phyloP scores from a whole-genome alignment of 2,113 vertebrate genomes.

The Athene cunicularia region DNA sequence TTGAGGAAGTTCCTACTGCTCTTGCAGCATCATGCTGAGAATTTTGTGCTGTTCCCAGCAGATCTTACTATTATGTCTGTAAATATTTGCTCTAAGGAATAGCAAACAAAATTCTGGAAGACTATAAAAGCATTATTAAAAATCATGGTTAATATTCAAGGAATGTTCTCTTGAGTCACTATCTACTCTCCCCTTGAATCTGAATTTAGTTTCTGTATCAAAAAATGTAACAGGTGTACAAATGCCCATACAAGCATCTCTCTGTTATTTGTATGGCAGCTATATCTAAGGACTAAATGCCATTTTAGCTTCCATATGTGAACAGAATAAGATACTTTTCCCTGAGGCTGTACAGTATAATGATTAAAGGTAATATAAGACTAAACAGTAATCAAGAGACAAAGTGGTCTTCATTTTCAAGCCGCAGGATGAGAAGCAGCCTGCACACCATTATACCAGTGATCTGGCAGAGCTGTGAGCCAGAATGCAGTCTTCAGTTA shows the following conservation, averaged over 20 bases:
- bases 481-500: not conserved
- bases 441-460: not conserved
- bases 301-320: not conserved
- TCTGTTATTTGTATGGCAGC: not conserved
- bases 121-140: not conserved
- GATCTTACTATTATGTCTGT: constrained; percentile 45
- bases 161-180: not conserved
- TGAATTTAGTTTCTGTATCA: not conserved
- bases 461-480: not conserved
- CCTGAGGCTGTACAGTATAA: not conserved
- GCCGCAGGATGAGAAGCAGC: not conserved
- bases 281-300: not conserved
- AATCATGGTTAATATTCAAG: not conserved
- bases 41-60: constrained; percentile 51
- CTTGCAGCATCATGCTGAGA: not conserved
- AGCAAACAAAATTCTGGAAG: constrained; percentile 26
- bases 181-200: not conserved
- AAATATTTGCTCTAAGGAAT: constrained; percentile 56
- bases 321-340: not conserved
- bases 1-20: constrained; percentile 46
- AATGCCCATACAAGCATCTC: not conserved
- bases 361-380: not conserved
- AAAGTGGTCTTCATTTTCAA: not conserved
- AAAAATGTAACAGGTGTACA: not conserved
- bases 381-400: not conserved